Conservation (phyloP, 2,888 invertebrate species). For the Cephonodes hylas region DNA sequence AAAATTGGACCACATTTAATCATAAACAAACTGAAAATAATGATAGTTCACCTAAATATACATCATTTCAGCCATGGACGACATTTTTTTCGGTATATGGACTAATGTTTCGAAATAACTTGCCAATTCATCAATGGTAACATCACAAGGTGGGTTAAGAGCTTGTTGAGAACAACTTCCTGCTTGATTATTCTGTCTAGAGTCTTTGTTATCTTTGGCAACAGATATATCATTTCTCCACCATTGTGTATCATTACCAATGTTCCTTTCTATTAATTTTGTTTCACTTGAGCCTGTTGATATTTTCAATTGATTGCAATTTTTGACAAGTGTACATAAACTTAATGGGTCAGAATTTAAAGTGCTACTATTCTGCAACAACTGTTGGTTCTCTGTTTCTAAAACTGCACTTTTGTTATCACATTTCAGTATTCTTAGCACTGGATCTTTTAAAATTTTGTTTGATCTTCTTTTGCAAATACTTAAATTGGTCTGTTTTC, state of each 20-base stretch:
- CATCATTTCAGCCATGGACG: slow-evolving; percentile 99
- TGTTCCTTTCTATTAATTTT: slow-evolving; percentile 26
- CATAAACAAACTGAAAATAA: background rate
- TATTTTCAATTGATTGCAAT: slow-evolving; percentile 70
- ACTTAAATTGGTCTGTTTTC: slow-evolving; percentile 43
- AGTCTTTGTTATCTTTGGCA: slow-evolving; percentile 41
- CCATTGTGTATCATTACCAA: slow-evolving; percentile 50
- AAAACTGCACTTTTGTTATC: slow-evolving; percentile 30
- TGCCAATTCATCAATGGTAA: slow-evolving; percentile 96
- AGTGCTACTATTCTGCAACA: slow-evolving; percentile 28
- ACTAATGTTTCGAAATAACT: slow-evolving; percentile 97
- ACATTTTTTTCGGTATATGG: slow-evolving; percentile 98
- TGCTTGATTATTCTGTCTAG: slow-evolving; percentile 47
- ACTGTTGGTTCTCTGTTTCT: slow-evolving; percentile 27
- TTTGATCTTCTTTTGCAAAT: slow-evolving; percentile 65
- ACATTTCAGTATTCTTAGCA: slow-evolving; percentile 73
- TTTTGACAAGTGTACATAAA: slow-evolving; percentile 66
- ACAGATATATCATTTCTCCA: slow-evolving; percentile 51
- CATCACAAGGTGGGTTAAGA: slow-evolving; percentile 87
- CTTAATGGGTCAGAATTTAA: slow-evolving; percentile 50
- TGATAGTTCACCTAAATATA: slow-evolving; percentile 86
- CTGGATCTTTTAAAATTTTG: slow-evolving; percentile 80
- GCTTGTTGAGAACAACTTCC: slow-evolving; percentile 90
- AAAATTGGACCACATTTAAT: background rate
- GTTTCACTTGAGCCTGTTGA: slow-evolving; percentile 44